phyloP scores from a whole-genome alignment of 2,888 invertebrate species.

The Toxonevra muliebris region DNA sequence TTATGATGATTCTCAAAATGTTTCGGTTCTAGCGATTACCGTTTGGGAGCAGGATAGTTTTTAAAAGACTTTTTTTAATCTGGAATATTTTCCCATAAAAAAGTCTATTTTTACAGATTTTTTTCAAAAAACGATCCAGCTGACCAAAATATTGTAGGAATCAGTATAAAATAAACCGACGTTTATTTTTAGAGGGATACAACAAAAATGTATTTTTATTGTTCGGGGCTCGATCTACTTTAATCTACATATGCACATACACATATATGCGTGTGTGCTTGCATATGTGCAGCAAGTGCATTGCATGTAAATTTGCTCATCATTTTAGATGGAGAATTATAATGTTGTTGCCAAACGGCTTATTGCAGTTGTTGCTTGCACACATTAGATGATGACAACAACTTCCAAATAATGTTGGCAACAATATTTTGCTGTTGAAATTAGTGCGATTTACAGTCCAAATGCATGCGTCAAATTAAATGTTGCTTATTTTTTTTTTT shows the following conservation, averaged over 20 bases:
- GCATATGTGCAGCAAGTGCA: constrained; percentile 32
- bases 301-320: constrained; percentile 63
- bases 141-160: too few species aligned
- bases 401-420: constrained; percentile 28
- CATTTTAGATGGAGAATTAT: constrained; percentile 59
- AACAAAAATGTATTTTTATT: background rate
- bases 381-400: constrained; percentile 24
- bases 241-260: background rate
- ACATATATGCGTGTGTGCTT: constrained; percentile 4
- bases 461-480: constrained; percentile 44
- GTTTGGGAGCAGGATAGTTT: background rate
- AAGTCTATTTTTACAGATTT: too few species aligned
- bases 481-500: constrained; percentile 28
- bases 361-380: constrained; percentile 21
- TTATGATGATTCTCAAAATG: too few species aligned
- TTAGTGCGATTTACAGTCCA: constrained; percentile 61
- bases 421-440: constrained; percentile 40
- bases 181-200: too few species aligned
- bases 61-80: constrained; percentile 5
- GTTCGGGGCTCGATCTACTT: too few species aligned
- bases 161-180: too few species aligned
- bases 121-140: too few species aligned
- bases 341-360: constrained; percentile 33
- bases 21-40: too few species aligned
- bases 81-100: background rate